Evolutionary conservation across 1,140 invertebrate species (phyloP).

Genomic region (Thaumatotibia leucotreta): DNA sequence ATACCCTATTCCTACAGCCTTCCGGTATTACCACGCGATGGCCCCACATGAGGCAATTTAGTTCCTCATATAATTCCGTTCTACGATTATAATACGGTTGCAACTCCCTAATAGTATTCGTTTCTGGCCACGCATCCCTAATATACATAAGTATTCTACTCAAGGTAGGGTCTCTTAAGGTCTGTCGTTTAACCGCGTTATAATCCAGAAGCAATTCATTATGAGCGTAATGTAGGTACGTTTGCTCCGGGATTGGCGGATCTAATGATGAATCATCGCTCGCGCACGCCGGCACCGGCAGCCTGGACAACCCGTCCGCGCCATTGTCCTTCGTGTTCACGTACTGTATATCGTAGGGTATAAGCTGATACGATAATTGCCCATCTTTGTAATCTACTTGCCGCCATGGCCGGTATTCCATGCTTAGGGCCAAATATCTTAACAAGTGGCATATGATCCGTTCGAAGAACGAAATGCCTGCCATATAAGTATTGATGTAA

Average conservation of each 20-base stretch:
- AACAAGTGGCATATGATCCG: slow-evolving; percentile 71
- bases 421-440: slow-evolving; percentile 39
- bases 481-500: too few relatives aligned
- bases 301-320: slow-evolving; percentile 17
- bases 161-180: neutral
- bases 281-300: neutral
- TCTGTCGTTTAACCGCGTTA: slow-evolving; percentile 1
- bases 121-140: neutral
- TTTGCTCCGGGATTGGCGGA: neutral
- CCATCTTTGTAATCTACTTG: slow-evolving; percentile 35
- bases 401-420: slow-evolving; percentile 21
- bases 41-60: slow-evolving; percentile 31
- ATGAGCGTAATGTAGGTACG: slow-evolving; percentile 1
- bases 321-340: slow-evolving; percentile 12
- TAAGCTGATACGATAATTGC: slow-evolving; percentile 23
- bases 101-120: neutral
- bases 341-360: slow-evolving; percentile 22
- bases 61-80: slow-evolving; percentile 22
- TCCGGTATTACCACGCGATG: slow-evolving; percentile 30
- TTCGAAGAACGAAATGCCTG: slow-evolving; percentile 59
- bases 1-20: too few relatives aligned
- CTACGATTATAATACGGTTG: neutral
- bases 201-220: slow-evolving; percentile 7
- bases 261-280: neutral
- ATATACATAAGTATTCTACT: neutral